phyloP scores from a whole-genome alignment of 2,888 invertebrate genomes.

The Nymphalis c-album region DNA sequence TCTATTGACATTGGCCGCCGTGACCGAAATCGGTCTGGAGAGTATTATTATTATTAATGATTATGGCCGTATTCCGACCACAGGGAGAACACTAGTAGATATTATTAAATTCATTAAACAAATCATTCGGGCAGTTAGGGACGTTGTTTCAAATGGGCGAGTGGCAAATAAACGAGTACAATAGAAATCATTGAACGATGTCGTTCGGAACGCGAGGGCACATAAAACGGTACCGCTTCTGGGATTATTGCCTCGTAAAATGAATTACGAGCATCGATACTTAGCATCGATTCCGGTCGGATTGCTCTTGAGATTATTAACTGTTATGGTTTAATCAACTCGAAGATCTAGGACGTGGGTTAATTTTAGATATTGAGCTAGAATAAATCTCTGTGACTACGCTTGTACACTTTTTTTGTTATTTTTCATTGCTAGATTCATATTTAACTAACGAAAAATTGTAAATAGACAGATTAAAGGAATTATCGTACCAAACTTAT shows the following conservation, averaged over 20 bases:
- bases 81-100: too few species aligned
- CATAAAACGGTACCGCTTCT: slow-evolving; percentile 26
- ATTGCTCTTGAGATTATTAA: slow-evolving; percentile 23
- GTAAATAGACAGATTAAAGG: too few species aligned
- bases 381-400: background rate
- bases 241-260: slow-evolving; percentile 32
- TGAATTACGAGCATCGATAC: slow-evolving; percentile 23
- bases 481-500: too few species aligned
- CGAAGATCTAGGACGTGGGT: background rate
- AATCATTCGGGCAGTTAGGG: background rate
- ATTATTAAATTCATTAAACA: background rate
- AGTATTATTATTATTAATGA: too few species aligned
- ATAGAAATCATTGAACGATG: background rate
- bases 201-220: slow-evolving; percentile 20
- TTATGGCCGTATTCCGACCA: too few species aligned
- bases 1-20: too few species aligned
- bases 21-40: too few species aligned
- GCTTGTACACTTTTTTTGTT: background rate
- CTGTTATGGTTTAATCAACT: slow-evolving; percentile 11
- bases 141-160: background rate
- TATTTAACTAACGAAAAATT: too few species aligned
- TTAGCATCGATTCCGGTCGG: slow-evolving; percentile 10
- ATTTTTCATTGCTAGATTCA: too few species aligned
- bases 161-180: background rate
- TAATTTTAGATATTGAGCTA: background rate